Evolutionary conservation across 2,113 vertebrate genomes (phyloP), one percentile per base, ranked within the genome.

Genomic region (Austrofundulus limnaeus): DNA sequence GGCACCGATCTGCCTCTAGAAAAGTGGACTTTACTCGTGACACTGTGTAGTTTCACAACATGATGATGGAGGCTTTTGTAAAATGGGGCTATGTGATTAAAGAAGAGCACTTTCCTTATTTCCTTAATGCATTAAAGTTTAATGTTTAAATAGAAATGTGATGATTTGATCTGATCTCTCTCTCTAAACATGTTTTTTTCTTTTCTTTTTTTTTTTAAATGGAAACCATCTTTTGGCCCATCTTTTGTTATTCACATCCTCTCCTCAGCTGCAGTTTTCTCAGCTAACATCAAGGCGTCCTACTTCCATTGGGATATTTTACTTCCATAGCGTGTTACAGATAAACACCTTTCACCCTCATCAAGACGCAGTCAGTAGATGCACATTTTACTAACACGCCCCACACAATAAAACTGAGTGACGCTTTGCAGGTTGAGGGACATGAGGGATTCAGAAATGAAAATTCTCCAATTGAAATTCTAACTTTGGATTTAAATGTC

Each of bases 401-500:
- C 24, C 64, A 66, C 70, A 80, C 77, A 85, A 67, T 70, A 60
- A 70, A 66, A 67, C 31, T 48, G 56, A 37, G 43, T 74, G 79
- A 86, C 80, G 82, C 72, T 58, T 43, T 70, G 54, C 34, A 60
- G 70, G 52, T 49, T 62, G 48, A 28, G 48, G 47, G n/a, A 43
- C 66, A 74, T 68, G 64, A 72, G 67, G 63, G 51, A 63, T 75
- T 54, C 58, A 76, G 60, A 68, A 75, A 54, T 75, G 62, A 86
- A 63, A 72, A 78, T 79, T 76, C 56, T 65, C 58, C 71, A 75
- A 80, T 82, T 80, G 71, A 85, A 87, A 89, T 83, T 78, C 75
- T 43, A 82, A 82, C 72, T 75, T 72, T 86, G 79, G 78, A 89
- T 88, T 85, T 83, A 81, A 91, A 91, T 89, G 86, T 83, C 85